Percentiles rank a stretch among this genome's conserved stretches.
phyloP scores from a whole-genome alignment of 2,113 vertebrate genomes.

The Charina bottae region DNA sequence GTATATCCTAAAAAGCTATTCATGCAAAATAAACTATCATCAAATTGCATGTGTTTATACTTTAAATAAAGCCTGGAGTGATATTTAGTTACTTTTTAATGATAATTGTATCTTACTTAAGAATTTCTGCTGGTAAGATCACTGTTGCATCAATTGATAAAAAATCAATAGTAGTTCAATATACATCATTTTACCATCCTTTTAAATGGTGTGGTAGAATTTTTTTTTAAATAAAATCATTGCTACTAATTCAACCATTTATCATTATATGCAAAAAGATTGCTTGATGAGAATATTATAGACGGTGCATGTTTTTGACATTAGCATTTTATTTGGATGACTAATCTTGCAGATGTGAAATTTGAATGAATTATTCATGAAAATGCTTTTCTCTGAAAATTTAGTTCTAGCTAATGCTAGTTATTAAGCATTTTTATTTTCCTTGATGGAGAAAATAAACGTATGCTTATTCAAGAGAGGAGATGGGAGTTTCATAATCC shows the following conservation, averaged over 20 bases:
- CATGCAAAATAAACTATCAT: background rate
- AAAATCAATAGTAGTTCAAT: slow-evolving; percentile 44
- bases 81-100: background rate
- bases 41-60: background rate
- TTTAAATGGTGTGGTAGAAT: slow-evolving; percentile 72
- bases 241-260: slow-evolving; percentile 84
- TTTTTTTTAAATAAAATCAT: slow-evolving; percentile 79
- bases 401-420: slow-evolving; percentile 79
- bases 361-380: slow-evolving; percentile 84
- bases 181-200: slow-evolving; percentile 24
- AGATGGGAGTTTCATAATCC: slow-evolving; percentile 30
- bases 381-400: slow-evolving; percentile 79
- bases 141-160: slow-evolving; percentile 35
- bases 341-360: slow-evolving; percentile 86
- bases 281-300: slow-evolving; percentile 86
- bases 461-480: slow-evolving; percentile 46
- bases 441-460: slow-evolving; percentile 71
- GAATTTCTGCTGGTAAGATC: background rate
- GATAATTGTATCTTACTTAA: background rate
- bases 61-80: background rate
- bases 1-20: background rate
- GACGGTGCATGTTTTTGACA: slow-evolving; percentile 82
- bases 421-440: slow-evolving; percentile 81
- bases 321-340: slow-evolving; percentile 88
- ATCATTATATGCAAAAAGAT: slow-evolving; percentile 84